Percentiles rank a stretch among this genome's conserved stretches.
These are phyloP conservation scores for Asobara japonica DNA, from an alignment of 1,140 invertebrate species.

Conservation along the genomic window DNA sequence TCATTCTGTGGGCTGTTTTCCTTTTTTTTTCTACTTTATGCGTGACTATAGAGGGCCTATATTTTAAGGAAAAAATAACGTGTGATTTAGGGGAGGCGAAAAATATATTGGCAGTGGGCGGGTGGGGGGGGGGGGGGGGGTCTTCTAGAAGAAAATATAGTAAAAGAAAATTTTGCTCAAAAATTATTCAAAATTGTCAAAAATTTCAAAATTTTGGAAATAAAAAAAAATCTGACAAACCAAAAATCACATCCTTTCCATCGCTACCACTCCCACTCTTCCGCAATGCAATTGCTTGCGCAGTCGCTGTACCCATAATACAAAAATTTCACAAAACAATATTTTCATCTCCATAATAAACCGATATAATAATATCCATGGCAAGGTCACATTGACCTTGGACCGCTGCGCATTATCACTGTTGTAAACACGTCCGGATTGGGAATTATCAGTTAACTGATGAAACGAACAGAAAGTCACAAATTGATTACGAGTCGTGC, in stretches of 20 bases:
- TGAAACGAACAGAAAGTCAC: background rate
- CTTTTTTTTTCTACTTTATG: background rate
- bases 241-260: no score
- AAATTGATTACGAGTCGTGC: background rate
- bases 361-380: background rate
- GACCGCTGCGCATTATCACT: background rate
- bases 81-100: background rate
- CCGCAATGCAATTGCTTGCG: no score
- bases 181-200: no score
- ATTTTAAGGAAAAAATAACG: background rate
- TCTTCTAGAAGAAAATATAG: no score
- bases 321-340: no score
- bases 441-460: background rate
- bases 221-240: background rate
- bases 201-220: no score
- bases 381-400: background rate
- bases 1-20: background rate
- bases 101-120: no score
- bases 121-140: no score
- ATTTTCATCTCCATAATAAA: background rate
- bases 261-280: no score
- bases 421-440: background rate
- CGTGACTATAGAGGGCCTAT: background rate
- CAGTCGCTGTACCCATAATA: background rate
- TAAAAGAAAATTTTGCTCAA: no score